These are phyloP conservation scores for Hydrolagus colliei DNA, from an alignment of 2,797 vertebrate genomes.

Conservation along the genomic window DNA sequence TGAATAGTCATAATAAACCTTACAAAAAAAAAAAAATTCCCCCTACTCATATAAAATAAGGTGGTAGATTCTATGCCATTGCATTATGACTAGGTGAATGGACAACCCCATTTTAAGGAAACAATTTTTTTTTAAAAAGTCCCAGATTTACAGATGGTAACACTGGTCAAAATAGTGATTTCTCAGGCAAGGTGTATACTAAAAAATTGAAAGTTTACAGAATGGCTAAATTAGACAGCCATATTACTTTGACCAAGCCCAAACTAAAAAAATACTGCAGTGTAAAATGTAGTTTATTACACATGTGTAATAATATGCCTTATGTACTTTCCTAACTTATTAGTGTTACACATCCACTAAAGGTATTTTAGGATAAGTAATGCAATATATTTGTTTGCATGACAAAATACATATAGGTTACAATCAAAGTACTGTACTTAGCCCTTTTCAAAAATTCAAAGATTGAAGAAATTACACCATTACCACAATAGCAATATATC, in stretches of 20 bases:
- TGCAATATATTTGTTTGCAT: background rate
- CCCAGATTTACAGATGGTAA: background rate
- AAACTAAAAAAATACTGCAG: background rate
- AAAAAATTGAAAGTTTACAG: background rate
- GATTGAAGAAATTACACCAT: slow-evolving; percentile 7
- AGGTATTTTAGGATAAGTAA: slow-evolving; percentile 24
- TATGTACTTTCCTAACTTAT: slow-evolving; percentile 9
- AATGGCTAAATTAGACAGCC: background rate
- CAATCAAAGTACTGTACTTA: slow-evolving; percentile 23
- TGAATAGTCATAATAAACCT: background rate
- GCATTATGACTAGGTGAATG: background rate
- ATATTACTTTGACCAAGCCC: background rate
- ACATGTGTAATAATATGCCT: background rate
- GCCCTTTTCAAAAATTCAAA: slow-evolving; percentile 13
- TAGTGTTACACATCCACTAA: slow-evolving; percentile 24
- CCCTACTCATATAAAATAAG: background rate
- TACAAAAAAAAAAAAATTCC: background rate
- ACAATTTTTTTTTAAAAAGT: background rate
- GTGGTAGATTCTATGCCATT: background rate
- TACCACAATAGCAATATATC: slow-evolving; percentile 5
- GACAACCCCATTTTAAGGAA: background rate
- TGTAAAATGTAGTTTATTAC: background rate
- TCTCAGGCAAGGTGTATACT: background rate
- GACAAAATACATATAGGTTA: slow-evolving; percentile 25
- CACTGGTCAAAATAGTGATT: background rate